Percentiles rank a stretch among this genome's conserved stretches.
phyloP scores from a whole-genome alignment of 2,113 vertebrate species.

The Catharus bicknelli region DNA sequence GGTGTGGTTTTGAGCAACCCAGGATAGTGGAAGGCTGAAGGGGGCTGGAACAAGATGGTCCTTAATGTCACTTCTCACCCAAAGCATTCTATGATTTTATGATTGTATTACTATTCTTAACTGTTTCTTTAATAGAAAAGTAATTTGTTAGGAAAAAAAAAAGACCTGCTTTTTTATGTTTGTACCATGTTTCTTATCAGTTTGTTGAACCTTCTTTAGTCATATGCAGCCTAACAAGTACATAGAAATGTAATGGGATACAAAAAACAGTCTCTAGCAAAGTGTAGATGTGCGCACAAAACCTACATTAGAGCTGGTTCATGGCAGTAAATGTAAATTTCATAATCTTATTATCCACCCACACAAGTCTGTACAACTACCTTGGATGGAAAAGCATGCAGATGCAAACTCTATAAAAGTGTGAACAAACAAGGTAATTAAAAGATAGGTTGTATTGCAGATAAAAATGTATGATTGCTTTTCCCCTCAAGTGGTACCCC shows the following conservation, averaged over 20 bases:
- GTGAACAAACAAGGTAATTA: not conserved
- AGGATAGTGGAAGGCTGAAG: too few species aligned
- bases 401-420: not conserved
- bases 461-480: not conserved
- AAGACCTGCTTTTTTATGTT: not conserved
- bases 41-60: not conserved
- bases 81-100: not conserved
- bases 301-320: not conserved
- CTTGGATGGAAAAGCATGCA: not conserved
- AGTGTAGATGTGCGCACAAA: not conserved
- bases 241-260: not conserved
- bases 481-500: not conserved
- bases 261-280: not conserved
- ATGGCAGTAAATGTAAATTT: not conserved
- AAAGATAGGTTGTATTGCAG: not conserved
- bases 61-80: not conserved
- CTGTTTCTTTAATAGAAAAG: conserved; percentile 55
- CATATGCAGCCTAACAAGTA: not conserved
- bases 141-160: conserved; percentile 25
- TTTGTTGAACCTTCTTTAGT: not conserved
- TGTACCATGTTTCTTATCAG: not conserved
- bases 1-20: not conserved
- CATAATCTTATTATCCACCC: not conserved
- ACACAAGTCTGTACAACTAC: not conserved
- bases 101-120: conserved; percentile 7